Percentiles rank a stretch among this genome's conserved stretches.
These are phyloP conservation scores for Cygnus atratus DNA, from an alignment of 2,113 vertebrate species.

Conservation along the genomic window DNA sequence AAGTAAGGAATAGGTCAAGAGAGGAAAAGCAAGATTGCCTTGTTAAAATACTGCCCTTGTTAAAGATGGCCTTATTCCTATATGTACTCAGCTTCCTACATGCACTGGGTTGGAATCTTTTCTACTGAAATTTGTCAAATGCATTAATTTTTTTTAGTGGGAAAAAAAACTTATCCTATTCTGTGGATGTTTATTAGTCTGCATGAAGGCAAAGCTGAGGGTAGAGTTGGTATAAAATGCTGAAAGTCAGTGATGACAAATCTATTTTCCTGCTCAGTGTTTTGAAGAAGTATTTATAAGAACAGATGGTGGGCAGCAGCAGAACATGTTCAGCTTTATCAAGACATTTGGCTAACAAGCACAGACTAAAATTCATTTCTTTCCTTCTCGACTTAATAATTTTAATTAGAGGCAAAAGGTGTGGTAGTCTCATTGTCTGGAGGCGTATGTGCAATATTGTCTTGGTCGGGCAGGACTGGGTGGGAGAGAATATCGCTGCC, in stretches of 20 bases:
- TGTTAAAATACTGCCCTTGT: background rate
- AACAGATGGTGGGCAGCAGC: slow-evolving; percentile 60
- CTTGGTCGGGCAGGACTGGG: slow-evolving; percentile 62
- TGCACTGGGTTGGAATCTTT: background rate
- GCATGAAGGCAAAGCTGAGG: background rate
- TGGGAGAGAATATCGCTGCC: slow-evolving; percentile 17
- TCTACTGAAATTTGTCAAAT: background rate
- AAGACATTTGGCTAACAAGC: slow-evolving; percentile 56
- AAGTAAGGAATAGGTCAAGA: background rate
- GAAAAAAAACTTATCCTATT: background rate
- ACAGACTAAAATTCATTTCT: slow-evolving; percentile 42
- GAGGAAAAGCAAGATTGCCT: background rate
- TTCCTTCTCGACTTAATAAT: slow-evolving; percentile 44
- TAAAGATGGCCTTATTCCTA: background rate
- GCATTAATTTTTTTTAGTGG: background rate
- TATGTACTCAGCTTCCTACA: background rate
- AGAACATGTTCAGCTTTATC: slow-evolving; percentile 61
- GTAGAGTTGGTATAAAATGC: background rate
- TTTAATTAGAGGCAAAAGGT: slow-evolving; percentile 61
- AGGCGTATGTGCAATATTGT: slow-evolving; percentile 57
- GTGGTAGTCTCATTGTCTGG: slow-evolving; percentile 27
- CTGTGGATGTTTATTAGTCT: background rate
- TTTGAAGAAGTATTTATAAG: slow-evolving; percentile 43
- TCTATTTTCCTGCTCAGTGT: slow-evolving; percentile 36
- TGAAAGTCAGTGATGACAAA: slow-evolving; percentile 34